These are phyloP conservation scores for Halisarca cf. caerulea DNA, from an alignment of 37 sponge, comb jelly and placozoan genomes.

Conservation along the genomic window DNA sequence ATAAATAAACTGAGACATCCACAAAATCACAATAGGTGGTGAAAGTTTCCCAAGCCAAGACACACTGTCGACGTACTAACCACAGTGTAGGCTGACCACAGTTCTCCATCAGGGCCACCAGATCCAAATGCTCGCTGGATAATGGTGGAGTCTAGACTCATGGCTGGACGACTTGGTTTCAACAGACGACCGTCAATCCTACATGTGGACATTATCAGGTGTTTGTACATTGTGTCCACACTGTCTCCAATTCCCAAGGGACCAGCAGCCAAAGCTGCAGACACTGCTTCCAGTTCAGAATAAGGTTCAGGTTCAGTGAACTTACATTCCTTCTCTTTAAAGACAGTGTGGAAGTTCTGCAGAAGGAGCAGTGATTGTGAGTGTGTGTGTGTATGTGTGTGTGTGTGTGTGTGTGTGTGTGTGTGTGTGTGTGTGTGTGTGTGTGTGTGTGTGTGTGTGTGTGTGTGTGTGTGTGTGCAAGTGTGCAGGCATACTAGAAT, in stretches of 20 bases:
- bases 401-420: slow-evolving; percentile 39
- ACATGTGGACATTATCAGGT: slow-evolving; percentile 74
- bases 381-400: slow-evolving; percentile 11
- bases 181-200: slow-evolving; percentile 69
- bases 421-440: slow-evolving; percentile 28
- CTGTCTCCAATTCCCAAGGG: slow-evolving; percentile 74
- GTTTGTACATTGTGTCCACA: slow-evolving; percentile 34
- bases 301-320: slow-evolving; percentile 30
- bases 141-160: slow-evolving; percentile 72
- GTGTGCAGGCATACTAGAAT: neutral
- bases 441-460: slow-evolving; percentile 39
- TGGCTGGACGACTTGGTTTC: slow-evolving; percentile 73
- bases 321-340: slow-evolving; percentile 18
- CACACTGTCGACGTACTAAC: slow-evolving; percentile 21
- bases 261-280: slow-evolving; percentile 65
- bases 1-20: too few species aligned
- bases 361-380: neutral
- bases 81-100: slow-evolving; percentile 61
- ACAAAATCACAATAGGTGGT: too few species aligned
- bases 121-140: slow-evolving; percentile 57
- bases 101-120: slow-evolving; percentile 64
- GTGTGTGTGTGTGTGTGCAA: slow-evolving; percentile 26
- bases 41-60: too few species aligned
- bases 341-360: slow-evolving; percentile 23
- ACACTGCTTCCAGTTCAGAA: slow-evolving; percentile 65